Conservation (phyloP, 92 coral and sea anemone species). For the Parazoanthus darwini region DNA sequence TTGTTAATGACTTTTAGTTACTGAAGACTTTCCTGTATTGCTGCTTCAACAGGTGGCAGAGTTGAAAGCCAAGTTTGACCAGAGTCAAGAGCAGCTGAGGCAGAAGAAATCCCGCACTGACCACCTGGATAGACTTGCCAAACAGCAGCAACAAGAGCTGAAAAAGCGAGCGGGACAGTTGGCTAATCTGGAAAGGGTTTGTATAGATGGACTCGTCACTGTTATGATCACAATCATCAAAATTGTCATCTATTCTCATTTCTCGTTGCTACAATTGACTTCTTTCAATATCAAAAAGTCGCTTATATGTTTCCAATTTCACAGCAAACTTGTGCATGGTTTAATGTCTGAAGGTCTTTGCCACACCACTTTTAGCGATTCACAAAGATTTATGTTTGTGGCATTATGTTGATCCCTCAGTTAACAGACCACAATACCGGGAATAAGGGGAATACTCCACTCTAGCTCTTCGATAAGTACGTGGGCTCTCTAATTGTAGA, state of each 20-base stretch:
- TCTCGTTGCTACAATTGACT: background rate
- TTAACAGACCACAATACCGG: no score
- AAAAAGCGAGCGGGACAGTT: conserved; percentile 89
- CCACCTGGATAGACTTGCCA: conserved; percentile 85
- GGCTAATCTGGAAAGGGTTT: conserved; percentile 75
- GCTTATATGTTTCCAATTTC: no score
- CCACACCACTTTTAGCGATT: no score
- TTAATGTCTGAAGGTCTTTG: no score
- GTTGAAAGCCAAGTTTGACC: conserved; percentile 87
- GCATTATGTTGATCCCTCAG: no score
- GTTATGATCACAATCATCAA: background rate
- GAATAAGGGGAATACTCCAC: no score
- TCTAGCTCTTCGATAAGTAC: no score
- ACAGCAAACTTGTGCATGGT: no score
- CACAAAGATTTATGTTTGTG: no score
- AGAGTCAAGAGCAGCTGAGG: conserved; percentile 74
- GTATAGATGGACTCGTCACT: conserved; percentile 24
- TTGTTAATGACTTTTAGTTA: background rate
- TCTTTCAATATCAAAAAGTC: background rate
- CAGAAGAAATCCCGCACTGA: conserved; percentile 82
- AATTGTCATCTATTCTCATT: background rate
- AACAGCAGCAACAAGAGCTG: conserved; percentile 93
- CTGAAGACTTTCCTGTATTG: background rate
- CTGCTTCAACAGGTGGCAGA: conserved; percentile 66
- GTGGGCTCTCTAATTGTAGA: no score